These are phyloP conservation scores for Cynopterus brachyotis DNA, from an alignment of 2,113 vertebrate genomes.

Conservation along the genomic window DNA sequence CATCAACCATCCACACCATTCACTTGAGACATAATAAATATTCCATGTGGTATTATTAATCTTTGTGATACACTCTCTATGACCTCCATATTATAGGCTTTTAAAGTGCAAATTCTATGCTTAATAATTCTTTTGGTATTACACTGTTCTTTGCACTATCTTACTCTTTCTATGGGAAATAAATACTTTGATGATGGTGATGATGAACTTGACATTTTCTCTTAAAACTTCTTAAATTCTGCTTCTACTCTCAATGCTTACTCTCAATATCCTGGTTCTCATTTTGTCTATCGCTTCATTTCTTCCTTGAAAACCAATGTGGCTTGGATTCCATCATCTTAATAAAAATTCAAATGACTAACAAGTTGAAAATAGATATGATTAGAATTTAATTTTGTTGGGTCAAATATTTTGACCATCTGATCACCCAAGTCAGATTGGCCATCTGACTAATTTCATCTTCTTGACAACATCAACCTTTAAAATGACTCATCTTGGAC, in stretches of 20 bases:
- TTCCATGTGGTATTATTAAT: not conserved
- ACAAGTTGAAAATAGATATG: constrained; percentile 23
- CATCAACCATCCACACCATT: not conserved
- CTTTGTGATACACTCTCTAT: not conserved
- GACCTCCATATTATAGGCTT: not conserved
- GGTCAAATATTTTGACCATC: constrained; percentile 14
- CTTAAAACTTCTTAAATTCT: not conserved
- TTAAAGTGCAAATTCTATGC: not conserved
- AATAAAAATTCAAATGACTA: constrained; percentile 12
- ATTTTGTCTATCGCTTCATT: not conserved
- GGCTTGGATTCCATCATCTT: not conserved
- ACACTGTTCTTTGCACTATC: not conserved
- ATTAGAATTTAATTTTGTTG: constrained; percentile 26
- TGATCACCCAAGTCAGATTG: constrained; percentile 31
- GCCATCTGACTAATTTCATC: constrained; percentile 1
- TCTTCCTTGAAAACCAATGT: not conserved
- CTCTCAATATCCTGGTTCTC: not conserved
- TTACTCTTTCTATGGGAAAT: not conserved
- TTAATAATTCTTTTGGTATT: not conserved
- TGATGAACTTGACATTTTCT: not conserved
- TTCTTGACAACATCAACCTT: not conserved
- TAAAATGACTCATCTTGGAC: constrained; percentile 10
- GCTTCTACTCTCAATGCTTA: not conserved
- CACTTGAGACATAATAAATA: not conserved
- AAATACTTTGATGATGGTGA: not conserved